Evolutionary conservation across 2,113 vertebrate genomes (phyloP).

Genomic region (Puntigrus tetrazona): DNA sequence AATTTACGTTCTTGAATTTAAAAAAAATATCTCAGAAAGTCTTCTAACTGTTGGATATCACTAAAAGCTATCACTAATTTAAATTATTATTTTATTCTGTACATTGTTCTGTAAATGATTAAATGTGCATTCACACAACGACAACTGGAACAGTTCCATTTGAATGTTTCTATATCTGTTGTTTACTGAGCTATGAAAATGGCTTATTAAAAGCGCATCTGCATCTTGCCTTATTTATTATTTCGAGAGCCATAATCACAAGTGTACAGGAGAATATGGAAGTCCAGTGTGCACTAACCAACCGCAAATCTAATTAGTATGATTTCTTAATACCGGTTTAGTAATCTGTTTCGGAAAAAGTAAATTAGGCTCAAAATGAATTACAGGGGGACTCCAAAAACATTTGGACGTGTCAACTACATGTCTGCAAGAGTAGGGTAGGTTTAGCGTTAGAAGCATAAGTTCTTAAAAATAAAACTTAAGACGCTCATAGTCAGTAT

Average conservation of each 20-base stretch:
- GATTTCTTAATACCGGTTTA: background rate
- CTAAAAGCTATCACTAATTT: background rate
- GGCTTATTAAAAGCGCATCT: background rate
- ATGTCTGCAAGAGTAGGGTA: too few relatives aligned
- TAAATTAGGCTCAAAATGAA: background rate
- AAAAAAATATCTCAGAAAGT: background rate
- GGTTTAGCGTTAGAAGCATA: too few relatives aligned
- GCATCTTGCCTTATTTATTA: background rate
- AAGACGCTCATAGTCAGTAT: too few relatives aligned
- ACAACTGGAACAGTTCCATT: background rate
- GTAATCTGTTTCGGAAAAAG: background rate
- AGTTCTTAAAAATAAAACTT: too few relatives aligned
- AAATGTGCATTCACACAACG: background rate
- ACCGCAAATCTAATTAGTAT: background rate
- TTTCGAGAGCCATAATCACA: slow-evolving; percentile 1
- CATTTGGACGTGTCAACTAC: background rate
- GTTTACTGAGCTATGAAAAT: background rate
- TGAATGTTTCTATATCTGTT: too few relatives aligned
- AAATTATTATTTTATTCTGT: background rate
- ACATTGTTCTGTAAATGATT: background rate
- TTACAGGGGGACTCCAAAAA: background rate
- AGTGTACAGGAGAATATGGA: background rate
- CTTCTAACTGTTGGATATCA: background rate
- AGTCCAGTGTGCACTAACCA: background rate
- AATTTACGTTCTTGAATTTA: background rate